phyloP scores from a whole-genome alignment of 2,797 vertebrate species.

The Ataeniobius toweri region DNA sequence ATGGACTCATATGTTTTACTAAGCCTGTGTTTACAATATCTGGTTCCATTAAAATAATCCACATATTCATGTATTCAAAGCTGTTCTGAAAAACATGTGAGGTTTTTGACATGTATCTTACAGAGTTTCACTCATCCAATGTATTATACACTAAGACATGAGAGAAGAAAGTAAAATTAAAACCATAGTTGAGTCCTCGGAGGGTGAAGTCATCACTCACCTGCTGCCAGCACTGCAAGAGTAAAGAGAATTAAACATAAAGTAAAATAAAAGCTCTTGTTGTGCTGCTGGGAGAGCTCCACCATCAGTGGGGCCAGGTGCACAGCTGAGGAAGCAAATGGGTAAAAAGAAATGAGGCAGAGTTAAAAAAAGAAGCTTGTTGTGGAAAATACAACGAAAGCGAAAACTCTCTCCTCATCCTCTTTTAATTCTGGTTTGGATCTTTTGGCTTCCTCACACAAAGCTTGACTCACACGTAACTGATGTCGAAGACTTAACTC shows the following conservation, averaged over 20 bases:
- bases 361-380: constrained; percentile 16
- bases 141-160: neutral
- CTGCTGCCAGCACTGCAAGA: neutral
- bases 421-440: constrained; percentile 2
- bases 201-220: neutral
- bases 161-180: constrained; percentile 4
- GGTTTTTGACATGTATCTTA: neutral
- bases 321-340: constrained; percentile 27
- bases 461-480: constrained; percentile 37
- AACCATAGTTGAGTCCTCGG: neutral
- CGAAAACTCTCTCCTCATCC: neutral
- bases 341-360: constrained; percentile 48
- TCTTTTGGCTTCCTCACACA: constrained; percentile 2
- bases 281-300: constrained; percentile 16
- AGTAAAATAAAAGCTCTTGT: constrained; percentile 1
- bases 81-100: neutral
- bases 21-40: neutral
- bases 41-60: neutral
- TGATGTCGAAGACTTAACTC: constrained; percentile 9
- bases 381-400: constrained; percentile 16
- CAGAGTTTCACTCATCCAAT: neutral
- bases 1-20: neutral
- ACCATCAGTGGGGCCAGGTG: constrained; percentile 47
- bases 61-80: neutral
- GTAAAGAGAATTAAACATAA: neutral